Percentiles rank a stretch among this genome's conserved stretches.
Evolutionary conservation across 2,888 invertebrate species (phyloP).

Genomic region (Ophion costatus): DNA sequence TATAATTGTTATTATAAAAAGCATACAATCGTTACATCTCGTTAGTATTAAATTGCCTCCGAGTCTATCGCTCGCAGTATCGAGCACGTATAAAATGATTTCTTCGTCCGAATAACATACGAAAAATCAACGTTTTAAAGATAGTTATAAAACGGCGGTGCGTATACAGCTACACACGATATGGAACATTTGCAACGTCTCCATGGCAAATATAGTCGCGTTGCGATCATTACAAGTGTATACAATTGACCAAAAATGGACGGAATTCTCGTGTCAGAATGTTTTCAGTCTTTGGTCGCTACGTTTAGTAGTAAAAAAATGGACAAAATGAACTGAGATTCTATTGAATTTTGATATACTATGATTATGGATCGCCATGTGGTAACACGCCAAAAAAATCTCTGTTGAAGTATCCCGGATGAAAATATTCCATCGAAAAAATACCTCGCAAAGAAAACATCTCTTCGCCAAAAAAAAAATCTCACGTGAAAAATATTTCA

Average conservation of each 20-base stretch:
- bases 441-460: no score
- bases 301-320: constrained; percentile 41
- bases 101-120: background rate
- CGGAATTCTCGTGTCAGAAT: constrained; percentile 71
- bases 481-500: background rate
- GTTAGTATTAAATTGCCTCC: constrained; percentile 13
- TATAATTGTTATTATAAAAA: constrained; percentile 16
- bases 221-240: background rate
- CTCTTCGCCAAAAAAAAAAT: no score
- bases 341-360: background rate
- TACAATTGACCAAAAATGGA: constrained; percentile 74
- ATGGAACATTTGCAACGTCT: background rate
- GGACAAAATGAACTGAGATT: background rate
- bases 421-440: background rate
- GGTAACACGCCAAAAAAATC: background rate
- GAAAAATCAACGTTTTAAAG: background rate
- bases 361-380: background rate
- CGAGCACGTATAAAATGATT: background rate
- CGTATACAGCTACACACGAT: background rate
- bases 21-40: constrained; percentile 13
- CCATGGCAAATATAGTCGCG: background rate
- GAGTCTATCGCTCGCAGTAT: background rate
- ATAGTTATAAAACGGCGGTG: background rate
- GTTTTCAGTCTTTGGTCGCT: constrained; percentile 77
- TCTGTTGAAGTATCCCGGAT: background rate